phyloP scores from a whole-genome alignment of 2,797 vertebrate genomes.

The Hylomyscus alleni region DNA sequence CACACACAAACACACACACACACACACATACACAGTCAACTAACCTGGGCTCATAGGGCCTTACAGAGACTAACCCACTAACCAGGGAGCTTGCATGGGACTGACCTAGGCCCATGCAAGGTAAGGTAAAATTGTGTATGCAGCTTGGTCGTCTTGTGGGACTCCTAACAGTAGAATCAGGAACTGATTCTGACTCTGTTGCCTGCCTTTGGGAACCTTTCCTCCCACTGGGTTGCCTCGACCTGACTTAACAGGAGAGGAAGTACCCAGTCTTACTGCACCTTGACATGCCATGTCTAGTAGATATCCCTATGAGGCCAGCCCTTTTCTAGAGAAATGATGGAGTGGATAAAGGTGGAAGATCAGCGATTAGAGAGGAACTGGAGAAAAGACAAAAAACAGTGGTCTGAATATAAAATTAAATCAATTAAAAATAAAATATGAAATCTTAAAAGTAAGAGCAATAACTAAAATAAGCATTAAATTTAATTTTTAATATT shows the following conservation, averaged over 20 bases:
- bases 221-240: not conserved
- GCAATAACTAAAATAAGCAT: not conserved
- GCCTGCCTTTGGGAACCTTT: not conserved
- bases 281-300: not conserved
- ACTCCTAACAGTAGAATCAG: not conserved
- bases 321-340: not conserved
- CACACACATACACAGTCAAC: not conserved
- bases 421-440: not conserved
- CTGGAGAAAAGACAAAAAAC: not conserved
- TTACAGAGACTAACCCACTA: not conserved
- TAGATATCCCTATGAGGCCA: not conserved
- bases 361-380: not conserved
- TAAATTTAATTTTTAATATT: slow-evolving; percentile 48
- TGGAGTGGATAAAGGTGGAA: not conserved
- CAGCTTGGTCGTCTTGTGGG: not conserved
- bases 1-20: not conserved
- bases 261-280: not conserved
- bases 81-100: not conserved
- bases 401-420: not conserved
- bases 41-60: not conserved
- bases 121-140: not conserved
- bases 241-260: not conserved
- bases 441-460: slow-evolving; percentile 5
- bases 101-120: not conserved
- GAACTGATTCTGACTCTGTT: not conserved